Base-by-base conservation (phyloP, 2,113 vertebrate species). In the Pluvialis apricaria region DNA sequence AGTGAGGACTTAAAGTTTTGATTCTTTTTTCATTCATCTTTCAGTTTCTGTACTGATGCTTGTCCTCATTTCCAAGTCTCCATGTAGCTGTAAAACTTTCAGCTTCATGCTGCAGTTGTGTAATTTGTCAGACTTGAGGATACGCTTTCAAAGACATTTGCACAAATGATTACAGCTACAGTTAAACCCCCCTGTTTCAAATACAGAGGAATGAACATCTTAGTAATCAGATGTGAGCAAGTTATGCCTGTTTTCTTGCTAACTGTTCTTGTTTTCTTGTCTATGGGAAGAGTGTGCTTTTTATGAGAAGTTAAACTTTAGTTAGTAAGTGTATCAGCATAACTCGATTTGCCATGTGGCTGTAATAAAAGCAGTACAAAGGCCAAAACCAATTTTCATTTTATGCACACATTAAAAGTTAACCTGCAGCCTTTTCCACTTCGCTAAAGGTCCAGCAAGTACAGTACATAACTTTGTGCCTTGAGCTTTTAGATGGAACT, bases 371-470 rank as follows among this genome's bases (percentile, higher is more conserved):
- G 15, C 68, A 88, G 47, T 52, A 93, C 29, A 88, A 90, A 93
- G 52, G 58, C 78, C 86, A 96, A 95, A 96, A 94, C 1, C 11
- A 70, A 24, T 40, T 65, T 94, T 93, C 44, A n/a, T 88, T 93
- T 92, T 81, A 88, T 83, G 51, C 61, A 93, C 47, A 72, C 17
- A 82, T 81, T 83, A 86, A 72, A 96, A 89, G 94, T 88, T 90
- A 94, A 96, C 90, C 81, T 96, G 52, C 13, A 86, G 57, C 45
- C 49, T 90, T 96, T 97, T 91, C 49, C 38, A 94, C 72, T 93
- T 93, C 11, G 3, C 28, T 76, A 75, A 82, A 92, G 15, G 29
- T 75, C 49, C 78, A 79, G 26, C 3, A 76, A 88, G 58, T 68
- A 92, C 36, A 89, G 52, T 51, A 62, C 6, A 25, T 54, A 93